These are phyloP conservation scores for Parazoanthus atlanticus DNA, from an alignment of 92 coral and sea anemone genomes.

Conservation along the genomic window DNA sequence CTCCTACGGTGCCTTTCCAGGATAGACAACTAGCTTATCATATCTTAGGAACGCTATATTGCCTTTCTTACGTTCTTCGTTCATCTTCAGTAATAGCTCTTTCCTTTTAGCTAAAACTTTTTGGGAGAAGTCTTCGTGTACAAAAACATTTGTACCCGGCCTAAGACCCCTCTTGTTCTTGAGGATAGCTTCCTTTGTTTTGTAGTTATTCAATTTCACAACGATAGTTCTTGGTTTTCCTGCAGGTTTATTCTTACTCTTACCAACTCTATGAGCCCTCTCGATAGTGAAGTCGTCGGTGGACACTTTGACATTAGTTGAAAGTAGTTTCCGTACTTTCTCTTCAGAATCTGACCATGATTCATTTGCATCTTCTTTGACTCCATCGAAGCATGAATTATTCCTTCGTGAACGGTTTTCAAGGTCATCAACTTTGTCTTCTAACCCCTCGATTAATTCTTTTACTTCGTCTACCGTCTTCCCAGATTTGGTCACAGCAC, in stretches of 20 bases:
- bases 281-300: constrained; percentile 28
- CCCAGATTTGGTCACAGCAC: too few species aligned
- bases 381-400: constrained; percentile 34
- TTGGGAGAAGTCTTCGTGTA: too few species aligned
- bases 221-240: constrained; percentile 46
- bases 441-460: background rate
- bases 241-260: background rate
- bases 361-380: constrained; percentile 44
- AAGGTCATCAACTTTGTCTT: background rate
- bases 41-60: too few species aligned
- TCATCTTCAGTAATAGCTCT: too few species aligned
- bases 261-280: constrained; percentile 51
- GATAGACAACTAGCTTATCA: too few species aligned
- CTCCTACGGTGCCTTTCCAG: too few species aligned
- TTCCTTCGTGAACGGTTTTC: background rate
- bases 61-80: too few species aligned
- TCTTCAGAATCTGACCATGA: constrained; percentile 44
- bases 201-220: constrained; percentile 41
- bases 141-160: too few species aligned
- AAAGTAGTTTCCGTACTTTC: constrained; percentile 10
- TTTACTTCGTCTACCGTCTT: too few species aligned
- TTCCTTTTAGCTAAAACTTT: too few species aligned
- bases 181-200: constrained; percentile 28
- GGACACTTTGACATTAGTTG: constrained; percentile 16
- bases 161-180: too few species aligned